Evolutionary conservation across 2,113 vertebrate genomes (phyloP).

Genomic region (Mus pahari): DNA sequence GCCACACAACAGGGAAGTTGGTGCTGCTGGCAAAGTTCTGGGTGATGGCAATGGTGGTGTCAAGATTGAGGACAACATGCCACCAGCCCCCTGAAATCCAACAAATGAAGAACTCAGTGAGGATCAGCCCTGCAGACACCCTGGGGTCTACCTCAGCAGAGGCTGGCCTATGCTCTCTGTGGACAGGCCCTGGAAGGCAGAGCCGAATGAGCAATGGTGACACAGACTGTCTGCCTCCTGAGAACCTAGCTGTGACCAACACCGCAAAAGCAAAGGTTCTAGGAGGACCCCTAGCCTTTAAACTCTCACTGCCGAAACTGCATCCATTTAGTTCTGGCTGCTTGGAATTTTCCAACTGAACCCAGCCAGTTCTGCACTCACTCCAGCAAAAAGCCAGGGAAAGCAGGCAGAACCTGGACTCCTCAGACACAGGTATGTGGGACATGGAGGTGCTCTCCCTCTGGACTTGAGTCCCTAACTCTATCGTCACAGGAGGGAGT

Average conservation of each 20-base stretch:
- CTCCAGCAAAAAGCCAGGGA: neutral
- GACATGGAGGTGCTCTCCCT: neutral
- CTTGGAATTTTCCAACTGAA: neutral
- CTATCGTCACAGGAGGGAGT: neutral
- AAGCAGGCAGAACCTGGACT: too few species aligned
- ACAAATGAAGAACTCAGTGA: neutral
- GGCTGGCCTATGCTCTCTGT: fast-evolving
- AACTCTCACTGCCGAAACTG: neutral
- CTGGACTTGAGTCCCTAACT: neutral
- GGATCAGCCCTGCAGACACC: neutral
- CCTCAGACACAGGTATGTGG: neutral
- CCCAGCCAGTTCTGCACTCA: neutral
- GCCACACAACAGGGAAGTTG: conserved; percentile 99
- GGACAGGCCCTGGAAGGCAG: neutral
- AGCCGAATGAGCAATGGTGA: neutral
- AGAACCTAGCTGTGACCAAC: neutral
- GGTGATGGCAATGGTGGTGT: conserved; percentile 96
- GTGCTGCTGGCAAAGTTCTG: conserved; percentile 98
- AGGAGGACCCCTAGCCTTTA: neutral
- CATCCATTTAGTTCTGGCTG: neutral
- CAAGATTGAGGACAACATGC: conserved; percentile 98
- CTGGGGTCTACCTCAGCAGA: neutral
- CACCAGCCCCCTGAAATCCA: conserved; percentile 96
- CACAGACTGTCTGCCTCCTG: neutral
- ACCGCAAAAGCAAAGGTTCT: neutral